Evolutionary conservation across 2,113 vertebrate genomes (phyloP).

Genomic region (Eudyptes chrysolophus): DNA sequence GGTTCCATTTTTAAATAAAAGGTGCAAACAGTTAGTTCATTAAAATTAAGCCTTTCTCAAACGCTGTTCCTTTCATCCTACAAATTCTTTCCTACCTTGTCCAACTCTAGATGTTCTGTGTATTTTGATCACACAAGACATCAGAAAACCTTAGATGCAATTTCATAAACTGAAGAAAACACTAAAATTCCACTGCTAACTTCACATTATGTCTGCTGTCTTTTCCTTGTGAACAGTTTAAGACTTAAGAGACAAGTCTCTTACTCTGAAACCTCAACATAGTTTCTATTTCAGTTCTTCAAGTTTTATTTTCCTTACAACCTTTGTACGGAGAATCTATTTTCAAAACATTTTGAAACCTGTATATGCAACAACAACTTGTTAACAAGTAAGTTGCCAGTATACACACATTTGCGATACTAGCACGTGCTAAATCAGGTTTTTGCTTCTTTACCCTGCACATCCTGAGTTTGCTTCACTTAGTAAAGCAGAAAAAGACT

Average conservation of each 20-base stretch:
- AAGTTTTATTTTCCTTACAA: neutral
- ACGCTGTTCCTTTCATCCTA: slow-evolving; percentile 17
- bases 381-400: neutral
- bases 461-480: neutral
- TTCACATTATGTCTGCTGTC: neutral
- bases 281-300: neutral
- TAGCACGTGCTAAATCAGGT: neutral
- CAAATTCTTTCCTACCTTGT: neutral
- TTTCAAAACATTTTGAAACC: neutral
- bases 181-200: neutral
- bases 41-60: neutral
- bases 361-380: neutral
- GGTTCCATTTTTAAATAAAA: neutral
- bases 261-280: neutral
- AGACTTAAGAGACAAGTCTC: neutral
- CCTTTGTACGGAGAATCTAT: neutral
- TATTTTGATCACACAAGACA: neutral
- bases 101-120: neutral
- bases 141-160: neutral
- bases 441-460: neutral
- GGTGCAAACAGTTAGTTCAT: neutral
- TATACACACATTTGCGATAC: neutral
- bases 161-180: neutral
- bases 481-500: neutral
- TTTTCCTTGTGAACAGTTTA: neutral